phyloP scores from a whole-genome alignment of 1,140 invertebrate species.

The Hyposmocoma kahamanoa region DNA sequence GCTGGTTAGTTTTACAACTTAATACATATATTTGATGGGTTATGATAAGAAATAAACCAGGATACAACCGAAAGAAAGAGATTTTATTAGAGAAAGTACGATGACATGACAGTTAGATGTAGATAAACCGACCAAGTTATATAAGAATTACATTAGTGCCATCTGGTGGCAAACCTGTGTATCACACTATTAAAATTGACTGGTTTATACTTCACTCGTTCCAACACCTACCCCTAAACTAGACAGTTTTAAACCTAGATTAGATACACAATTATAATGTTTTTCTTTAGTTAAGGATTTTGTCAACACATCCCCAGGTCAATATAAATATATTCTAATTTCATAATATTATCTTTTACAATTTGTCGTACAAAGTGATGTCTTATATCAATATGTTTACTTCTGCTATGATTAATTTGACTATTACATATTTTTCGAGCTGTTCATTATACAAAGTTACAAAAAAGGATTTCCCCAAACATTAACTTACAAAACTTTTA shows the following conservation, averaged over 20 bases:
- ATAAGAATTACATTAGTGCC: no score
- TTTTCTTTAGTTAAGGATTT: slow-evolving; percentile 11
- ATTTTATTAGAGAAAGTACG: no score
- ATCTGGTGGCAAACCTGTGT: no score
- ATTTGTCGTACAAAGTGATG: slow-evolving; percentile 13
- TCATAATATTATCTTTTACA: slow-evolving; percentile 11
- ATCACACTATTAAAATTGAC: no score
- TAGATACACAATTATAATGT: slow-evolving; percentile 7
- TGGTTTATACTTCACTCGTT: no score
- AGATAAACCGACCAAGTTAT: no score
- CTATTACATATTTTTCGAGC: slow-evolving; percentile 3
- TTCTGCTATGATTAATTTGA: slow-evolving; percentile 5
- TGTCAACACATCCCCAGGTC: slow-evolving; percentile 10
- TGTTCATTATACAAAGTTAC: slow-evolving; percentile 6
- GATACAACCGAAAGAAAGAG: no score
- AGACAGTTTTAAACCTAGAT: slow-evolving; percentile 7
- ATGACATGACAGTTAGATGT: no score
- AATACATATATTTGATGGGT: no score
- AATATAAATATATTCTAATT: slow-evolving; percentile 11
- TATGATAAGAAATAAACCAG: no score
- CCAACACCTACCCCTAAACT: no score
- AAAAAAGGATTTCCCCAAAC: slow-evolving; percentile 2
- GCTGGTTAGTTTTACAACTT: no score
- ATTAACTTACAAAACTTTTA: slow-evolving; percentile 4
- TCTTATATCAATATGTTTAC: slow-evolving; percentile 15